Evolutionary conservation across 2,113 vertebrate genomes (phyloP).

Genomic region (Malaclemys terrapin): DNA sequence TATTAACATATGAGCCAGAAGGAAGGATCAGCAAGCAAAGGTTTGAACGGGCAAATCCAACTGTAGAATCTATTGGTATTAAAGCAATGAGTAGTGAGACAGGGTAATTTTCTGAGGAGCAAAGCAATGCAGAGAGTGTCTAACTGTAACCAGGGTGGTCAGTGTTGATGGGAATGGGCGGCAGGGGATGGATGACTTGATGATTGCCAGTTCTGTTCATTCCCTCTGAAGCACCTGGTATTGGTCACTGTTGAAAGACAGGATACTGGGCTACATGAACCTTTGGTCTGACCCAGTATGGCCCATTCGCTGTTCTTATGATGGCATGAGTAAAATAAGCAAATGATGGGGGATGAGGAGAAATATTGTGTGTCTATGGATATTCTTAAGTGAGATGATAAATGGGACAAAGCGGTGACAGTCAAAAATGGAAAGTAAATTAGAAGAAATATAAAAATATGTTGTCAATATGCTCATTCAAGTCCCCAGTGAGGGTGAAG

Average conservation of each 20-base stretch:
- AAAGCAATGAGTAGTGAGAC: background rate
- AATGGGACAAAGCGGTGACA: background rate
- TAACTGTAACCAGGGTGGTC: background rate
- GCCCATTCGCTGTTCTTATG: too few relatives aligned
- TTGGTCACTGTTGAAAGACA: too few relatives aligned
- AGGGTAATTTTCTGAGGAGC: background rate
- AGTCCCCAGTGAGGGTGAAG: background rate
- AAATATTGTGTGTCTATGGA: background rate
- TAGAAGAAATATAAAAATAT: background rate
- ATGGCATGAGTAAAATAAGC: background rate
- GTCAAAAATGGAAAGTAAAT: background rate
- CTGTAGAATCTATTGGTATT: background rate
- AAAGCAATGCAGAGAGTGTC: background rate
- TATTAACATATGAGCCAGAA: background rate
- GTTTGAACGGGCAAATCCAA: background rate
- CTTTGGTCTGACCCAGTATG: too few relatives aligned
- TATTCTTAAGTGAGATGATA: background rate
- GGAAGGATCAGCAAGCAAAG: constrained; percentile 7
- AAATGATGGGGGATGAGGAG: constrained; percentile 9
- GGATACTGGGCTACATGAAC: too few relatives aligned
- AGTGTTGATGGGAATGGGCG: background rate
- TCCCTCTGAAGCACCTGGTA: too few relatives aligned
- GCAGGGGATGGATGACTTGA: too few relatives aligned
- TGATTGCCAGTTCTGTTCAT: too few relatives aligned
- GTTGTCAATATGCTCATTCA: background rate